A percentile compares a stretch with the other conserved stretches of the same genome.
These are phyloP conservation scores for Melanophora roralis DNA, from an alignment of 2,888 invertebrate genomes.

Conservation along the genomic window DNA sequence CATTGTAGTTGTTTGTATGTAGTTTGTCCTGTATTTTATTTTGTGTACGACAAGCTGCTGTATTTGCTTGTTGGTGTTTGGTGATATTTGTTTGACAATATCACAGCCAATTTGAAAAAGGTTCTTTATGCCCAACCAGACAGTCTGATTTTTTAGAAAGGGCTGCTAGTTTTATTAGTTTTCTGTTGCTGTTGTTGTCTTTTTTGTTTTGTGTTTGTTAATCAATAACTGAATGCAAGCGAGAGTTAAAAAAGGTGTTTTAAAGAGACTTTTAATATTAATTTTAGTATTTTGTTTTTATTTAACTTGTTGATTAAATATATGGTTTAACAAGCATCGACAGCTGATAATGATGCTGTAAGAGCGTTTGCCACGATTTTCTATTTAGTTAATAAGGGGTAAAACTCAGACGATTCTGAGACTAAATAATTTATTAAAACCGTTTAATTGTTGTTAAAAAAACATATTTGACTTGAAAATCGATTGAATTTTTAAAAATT, in stretches of 20 bases:
- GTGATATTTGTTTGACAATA: conserved; percentile 55
- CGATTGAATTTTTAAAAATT: too few species aligned
- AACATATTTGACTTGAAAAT: too few species aligned
- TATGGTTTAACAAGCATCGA: not conserved
- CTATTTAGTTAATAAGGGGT: too few species aligned
- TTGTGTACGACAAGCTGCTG: conserved; percentile 3
- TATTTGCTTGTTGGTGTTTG: conserved; percentile 25
- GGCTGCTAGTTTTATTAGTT: not conserved
- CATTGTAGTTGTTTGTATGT: conserved; percentile 26
- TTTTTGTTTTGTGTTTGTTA: not conserved
- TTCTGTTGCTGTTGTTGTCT: too few species aligned
- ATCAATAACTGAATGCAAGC: not conserved
- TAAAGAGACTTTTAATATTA: not conserved
- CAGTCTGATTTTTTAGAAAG: not conserved
- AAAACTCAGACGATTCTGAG: too few species aligned
- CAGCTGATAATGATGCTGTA: too few species aligned
- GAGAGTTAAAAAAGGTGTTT: not conserved
- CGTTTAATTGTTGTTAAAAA: too few species aligned
- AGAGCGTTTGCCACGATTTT: too few species aligned
- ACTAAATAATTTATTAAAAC: too few species aligned
- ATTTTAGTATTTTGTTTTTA: too few species aligned
- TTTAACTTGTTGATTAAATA: too few species aligned
- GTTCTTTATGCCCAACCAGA: conserved; percentile 14
- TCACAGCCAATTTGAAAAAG: conserved; percentile 36
- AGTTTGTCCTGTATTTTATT: conserved; percentile 4